Evolutionary conservation across 2,888 invertebrate genomes (phyloP).

Genomic region (Fragum sueziense): DNA sequence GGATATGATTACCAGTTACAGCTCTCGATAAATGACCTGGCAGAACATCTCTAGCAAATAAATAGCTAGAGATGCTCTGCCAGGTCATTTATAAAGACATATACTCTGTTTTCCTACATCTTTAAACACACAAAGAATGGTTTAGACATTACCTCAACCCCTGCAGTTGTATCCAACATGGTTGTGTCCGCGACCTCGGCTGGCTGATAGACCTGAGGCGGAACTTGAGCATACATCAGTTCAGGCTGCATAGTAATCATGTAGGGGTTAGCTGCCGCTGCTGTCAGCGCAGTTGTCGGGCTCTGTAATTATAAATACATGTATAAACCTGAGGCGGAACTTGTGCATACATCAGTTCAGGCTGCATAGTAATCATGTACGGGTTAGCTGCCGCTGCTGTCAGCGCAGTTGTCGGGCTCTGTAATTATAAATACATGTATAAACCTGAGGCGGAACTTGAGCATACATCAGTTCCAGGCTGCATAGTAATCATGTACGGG

Average conservation of each 20-base stretch:
- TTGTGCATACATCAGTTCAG: slow-evolving; percentile 78
- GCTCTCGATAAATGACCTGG: too few species aligned
- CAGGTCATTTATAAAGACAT: too few species aligned
- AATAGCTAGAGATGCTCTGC: too few species aligned
- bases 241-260: slow-evolving; percentile 76
- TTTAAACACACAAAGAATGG: too few species aligned
- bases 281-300: slow-evolving; percentile 72
- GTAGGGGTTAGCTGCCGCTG: slow-evolving; percentile 68
- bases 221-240: slow-evolving; percentile 77
- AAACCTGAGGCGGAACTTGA: slow-evolving; percentile 74
- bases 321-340: slow-evolving; percentile 74
- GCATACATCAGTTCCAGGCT: slow-evolving; percentile 79
- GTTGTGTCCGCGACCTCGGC: slow-evolving; percentile 63
- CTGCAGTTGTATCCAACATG: slow-evolving; percentile 49
- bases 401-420: slow-evolving; percentile 75
- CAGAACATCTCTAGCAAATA: too few species aligned
- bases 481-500: slow-evolving; percentile 69
- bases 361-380: slow-evolving; percentile 71
- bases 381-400: slow-evolving; percentile 70
- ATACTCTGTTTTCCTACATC: too few species aligned
- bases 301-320: too few species aligned
- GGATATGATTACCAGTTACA: too few species aligned
- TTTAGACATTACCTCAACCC: slow-evolving; percentile 64
- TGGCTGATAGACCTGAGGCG: slow-evolving; percentile 74
- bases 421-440: too few species aligned